phyloP scores from a whole-genome alignment of 2,888 invertebrate genomes.

The Platynereis dumerilii region DNA sequence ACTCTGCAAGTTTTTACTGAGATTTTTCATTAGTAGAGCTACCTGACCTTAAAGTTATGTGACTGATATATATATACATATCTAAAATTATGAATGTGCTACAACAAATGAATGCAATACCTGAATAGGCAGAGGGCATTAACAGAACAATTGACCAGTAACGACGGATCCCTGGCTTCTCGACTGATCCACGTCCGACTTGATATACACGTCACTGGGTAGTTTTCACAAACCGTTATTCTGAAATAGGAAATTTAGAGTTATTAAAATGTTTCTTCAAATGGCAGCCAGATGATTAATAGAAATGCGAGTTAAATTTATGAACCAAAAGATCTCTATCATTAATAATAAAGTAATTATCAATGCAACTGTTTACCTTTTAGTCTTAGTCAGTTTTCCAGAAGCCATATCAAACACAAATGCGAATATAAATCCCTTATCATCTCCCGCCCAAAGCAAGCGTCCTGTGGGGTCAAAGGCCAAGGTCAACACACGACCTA shows the following conservation, averaged over 20 bases:
- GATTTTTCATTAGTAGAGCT: too few species aligned
- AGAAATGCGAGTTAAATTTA: not conserved
- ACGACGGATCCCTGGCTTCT: constrained; percentile 75
- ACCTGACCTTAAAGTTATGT: too few species aligned
- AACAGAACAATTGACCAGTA: constrained; percentile 79
- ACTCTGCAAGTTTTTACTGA: too few species aligned
- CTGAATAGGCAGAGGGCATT: constrained; percentile 77
- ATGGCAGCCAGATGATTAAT: not conserved
- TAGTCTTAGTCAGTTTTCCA: constrained; percentile 74
- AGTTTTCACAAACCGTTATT: constrained; percentile 68
- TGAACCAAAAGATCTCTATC: not conserved
- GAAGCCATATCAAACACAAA: constrained; percentile 75
- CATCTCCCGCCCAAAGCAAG: constrained; percentile 84
- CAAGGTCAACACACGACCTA: constrained; percentile 71
- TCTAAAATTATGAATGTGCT: too few species aligned
- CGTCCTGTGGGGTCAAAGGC: constrained; percentile 80
- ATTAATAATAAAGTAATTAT: too few species aligned
- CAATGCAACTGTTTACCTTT: too few species aligned
- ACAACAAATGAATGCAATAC: constrained; percentile 53
- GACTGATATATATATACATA: too few species aligned
- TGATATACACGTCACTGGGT: constrained; percentile 76
- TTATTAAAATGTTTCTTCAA: not conserved
- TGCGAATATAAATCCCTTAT: constrained; percentile 76
- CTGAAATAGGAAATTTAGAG: constrained; percentile 42
- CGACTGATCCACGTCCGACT: constrained; percentile 84